Evolutionary conservation across 2,113 vertebrate species (phyloP), one percentile per base, ranked within the genome.

Genomic region (Shinisaurus crocodilurus): DNA sequence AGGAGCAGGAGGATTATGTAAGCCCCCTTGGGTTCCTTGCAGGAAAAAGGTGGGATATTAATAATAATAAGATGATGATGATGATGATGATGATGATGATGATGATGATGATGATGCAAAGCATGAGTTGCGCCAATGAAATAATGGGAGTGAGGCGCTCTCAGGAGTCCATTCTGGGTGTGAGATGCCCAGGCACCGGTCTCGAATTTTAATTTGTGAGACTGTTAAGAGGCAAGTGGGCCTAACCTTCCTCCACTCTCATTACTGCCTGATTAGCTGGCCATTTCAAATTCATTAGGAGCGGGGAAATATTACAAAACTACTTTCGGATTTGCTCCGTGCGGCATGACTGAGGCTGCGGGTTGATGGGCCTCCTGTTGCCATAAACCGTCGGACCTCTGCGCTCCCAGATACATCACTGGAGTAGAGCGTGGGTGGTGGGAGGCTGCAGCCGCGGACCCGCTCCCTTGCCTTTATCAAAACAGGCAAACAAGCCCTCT

Each of bases 331-430:
- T 50, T 77, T 1, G 2, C 6, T 72, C 67, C 12, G 8, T 9
- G 8, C 12, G 18, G 6, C 29, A 65, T 37, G 12, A 27, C 40
- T 60, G 54, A 63, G 57, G n/a, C 45, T 34, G 27, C 45, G 12
- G 48, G 27, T 50, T 48, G 77, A 32, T 81, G 45, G 77, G 6
- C 12, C 81, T 63, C 80, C 18, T 16, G 20, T 9, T 45, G 20
- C 43, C 6, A 76, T 32, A 15, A 90, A 84, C 0, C 0, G 13
- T 43, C 0, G 0, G 0, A 77, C 12, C 43, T 48, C 15, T 20
- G 16, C 0, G 0, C 40, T 37, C 72, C 37, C 72, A 74, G 16
- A 74, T 1, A 18, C 72, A 74, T 37, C n/a, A n/a, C n/a, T n/a
- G n/a, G n/a, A n/a, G n/a, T n/a, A n/a, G n/a, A n/a, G n/a, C n/a